phyloP scores from a whole-genome alignment of 2,113 vertebrate genomes.

The Cacatua alba region DNA sequence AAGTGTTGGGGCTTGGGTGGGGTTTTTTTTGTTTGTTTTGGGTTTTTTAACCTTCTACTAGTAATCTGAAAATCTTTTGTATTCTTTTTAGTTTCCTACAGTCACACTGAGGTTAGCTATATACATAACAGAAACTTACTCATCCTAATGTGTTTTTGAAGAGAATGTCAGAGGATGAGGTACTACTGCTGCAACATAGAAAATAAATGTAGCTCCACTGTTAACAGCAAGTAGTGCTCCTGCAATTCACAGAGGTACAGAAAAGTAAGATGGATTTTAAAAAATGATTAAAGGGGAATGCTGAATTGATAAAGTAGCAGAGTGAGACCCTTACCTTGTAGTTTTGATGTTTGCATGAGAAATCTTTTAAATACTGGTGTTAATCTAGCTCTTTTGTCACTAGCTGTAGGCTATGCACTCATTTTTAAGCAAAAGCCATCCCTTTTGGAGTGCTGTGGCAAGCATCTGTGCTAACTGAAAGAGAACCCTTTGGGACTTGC shows the following conservation, averaged over 20 bases:
- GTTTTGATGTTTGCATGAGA: not conserved
- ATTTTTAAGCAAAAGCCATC: not conserved
- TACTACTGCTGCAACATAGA: not conserved
- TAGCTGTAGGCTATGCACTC: not conserved
- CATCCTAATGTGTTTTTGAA: not conserved
- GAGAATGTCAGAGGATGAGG: not conserved
- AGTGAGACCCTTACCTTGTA: not conserved
- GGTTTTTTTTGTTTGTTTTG: not conserved
- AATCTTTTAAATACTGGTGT: not conserved
- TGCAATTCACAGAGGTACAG: not conserved
- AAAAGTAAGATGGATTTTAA: not conserved
- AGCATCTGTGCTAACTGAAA: not conserved
- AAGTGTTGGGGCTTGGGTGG: accelerated
- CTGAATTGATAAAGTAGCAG: not conserved
- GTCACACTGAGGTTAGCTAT: not conserved
- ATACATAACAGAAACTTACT: not conserved
- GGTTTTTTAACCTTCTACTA: not conserved
- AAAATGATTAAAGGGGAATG: not conserved
- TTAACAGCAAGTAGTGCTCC: not conserved
- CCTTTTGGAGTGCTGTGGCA: not conserved
- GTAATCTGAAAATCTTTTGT: not conserved
- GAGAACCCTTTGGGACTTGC: not conserved
- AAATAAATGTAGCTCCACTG: not conserved
- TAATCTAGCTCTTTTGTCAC: not conserved
- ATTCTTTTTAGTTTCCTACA: not conserved